Percentiles rank a stretch among this genome's conserved stretches.
These are phyloP conservation scores for Uloborus plumipes DNA, from an alignment of 2,888 invertebrate genomes.

Conservation along the genomic window DNA sequence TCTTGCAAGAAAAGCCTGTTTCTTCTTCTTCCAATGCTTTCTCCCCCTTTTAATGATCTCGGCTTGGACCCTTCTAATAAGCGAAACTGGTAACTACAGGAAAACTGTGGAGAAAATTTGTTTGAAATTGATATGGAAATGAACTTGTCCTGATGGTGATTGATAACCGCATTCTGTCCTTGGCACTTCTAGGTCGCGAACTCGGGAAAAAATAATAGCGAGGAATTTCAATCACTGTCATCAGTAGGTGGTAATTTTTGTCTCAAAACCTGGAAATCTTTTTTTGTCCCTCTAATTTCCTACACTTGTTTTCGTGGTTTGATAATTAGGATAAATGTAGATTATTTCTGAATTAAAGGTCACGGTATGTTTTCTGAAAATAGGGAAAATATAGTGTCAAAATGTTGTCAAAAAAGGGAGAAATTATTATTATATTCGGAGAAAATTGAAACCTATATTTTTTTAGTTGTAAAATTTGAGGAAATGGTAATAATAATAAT, in stretches of 20 bases:
- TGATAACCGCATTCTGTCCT: constrained; percentile 25
- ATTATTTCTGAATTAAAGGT: too few relatives aligned
- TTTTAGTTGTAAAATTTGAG: too few relatives aligned
- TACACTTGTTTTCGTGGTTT: too few relatives aligned
- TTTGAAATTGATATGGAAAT: constrained; percentile 28
- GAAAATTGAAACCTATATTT: too few relatives aligned
- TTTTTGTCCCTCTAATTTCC: too few relatives aligned
- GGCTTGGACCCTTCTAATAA: constrained; percentile 31
- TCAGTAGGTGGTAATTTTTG: constrained; percentile 41
- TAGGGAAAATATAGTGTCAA: too few relatives aligned
- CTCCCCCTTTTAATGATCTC: background rate
- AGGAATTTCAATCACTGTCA: constrained; percentile 46
- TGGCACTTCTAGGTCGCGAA: constrained; percentile 23
- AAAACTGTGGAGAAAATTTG: constrained; percentile 45
- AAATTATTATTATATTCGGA: too few relatives aligned
- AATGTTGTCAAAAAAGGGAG: too few relatives aligned
- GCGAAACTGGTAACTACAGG: constrained; percentile 18
- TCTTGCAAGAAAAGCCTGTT: constrained; percentile 15
- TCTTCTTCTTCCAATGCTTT: background rate
- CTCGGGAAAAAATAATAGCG: constrained; percentile 20
- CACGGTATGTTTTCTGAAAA: too few relatives aligned
- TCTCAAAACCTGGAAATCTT: background rate
- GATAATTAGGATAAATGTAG: too few relatives aligned
- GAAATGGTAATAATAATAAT: too few relatives aligned
- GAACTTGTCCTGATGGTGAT: constrained; percentile 41